These are phyloP conservation scores for Periparus ater DNA, from an alignment of 2,797 vertebrate species.

Conservation along the genomic window DNA sequence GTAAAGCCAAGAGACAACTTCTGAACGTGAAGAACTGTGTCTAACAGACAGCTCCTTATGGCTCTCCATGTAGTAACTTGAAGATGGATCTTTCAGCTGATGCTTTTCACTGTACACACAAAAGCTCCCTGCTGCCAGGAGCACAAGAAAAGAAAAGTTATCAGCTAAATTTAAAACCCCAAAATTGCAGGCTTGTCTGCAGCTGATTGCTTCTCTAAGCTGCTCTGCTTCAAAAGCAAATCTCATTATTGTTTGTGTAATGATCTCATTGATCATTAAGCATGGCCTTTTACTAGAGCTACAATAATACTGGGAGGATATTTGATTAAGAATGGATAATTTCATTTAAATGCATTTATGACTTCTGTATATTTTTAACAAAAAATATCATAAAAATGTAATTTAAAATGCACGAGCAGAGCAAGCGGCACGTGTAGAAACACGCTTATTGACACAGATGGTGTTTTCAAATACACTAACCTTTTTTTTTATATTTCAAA, in stretches of 20 bases:
- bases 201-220: constrained; percentile 1
- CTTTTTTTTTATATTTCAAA: not conserved
- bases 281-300: not conserved
- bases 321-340: not conserved
- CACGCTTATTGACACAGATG: not conserved
- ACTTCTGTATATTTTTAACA: not conserved
- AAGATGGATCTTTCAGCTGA: not conserved
- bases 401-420: not conserved
- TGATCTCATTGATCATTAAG: constrained; percentile 16
- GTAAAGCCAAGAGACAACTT: not conserved
- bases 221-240: constrained; percentile 1
- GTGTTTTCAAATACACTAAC: not conserved
- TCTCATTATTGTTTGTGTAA: not conserved
- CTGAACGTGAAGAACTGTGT: not conserved
- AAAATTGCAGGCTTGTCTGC: not conserved
- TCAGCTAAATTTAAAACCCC: not conserved
- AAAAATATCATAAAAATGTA: not conserved
- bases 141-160: not conserved
- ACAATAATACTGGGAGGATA: not conserved
- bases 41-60: not conserved
- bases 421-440: not conserved
- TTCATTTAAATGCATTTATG: not conserved
- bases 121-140: not conserved
- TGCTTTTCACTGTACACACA: not conserved
- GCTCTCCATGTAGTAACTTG: not conserved